A percentile compares a stretch with the other conserved stretches of the same genome.
phyloP scores from a whole-genome alignment of 2,797 vertebrate species.

The Eulemur coronatus region DNA sequence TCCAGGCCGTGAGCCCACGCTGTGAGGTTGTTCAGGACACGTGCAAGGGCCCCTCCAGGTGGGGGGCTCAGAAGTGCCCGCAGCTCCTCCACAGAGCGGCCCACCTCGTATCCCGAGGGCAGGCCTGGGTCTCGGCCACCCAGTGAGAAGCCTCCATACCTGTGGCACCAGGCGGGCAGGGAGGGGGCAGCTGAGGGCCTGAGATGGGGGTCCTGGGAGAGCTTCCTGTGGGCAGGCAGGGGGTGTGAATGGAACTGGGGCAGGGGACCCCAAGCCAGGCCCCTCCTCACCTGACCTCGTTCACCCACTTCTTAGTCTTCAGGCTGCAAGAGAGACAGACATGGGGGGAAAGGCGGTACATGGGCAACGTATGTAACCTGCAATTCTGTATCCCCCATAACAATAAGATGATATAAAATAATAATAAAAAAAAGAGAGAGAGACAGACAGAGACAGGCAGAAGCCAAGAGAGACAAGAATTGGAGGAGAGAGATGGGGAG shows the following conservation, averaged over 20 bases:
- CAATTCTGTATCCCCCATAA: too few relatives aligned
- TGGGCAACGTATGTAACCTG: too few relatives aligned
- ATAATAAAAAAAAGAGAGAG: too few relatives aligned
- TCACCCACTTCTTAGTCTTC: slow-evolving; percentile 94
- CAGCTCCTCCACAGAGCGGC: slow-evolving; percentile 81
- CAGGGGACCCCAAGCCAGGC: neutral
- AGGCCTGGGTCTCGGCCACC: slow-evolving; percentile 83
- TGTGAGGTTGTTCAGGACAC: slow-evolving; percentile 86
- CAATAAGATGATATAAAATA: too few relatives aligned
- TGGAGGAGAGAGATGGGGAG: neutral
- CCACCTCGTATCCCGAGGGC: slow-evolving; percentile 76
- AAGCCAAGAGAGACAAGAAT: accelerated
- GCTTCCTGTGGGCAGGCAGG: accelerated
- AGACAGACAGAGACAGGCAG: neutral
- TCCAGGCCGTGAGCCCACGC: slow-evolving; percentile 84
- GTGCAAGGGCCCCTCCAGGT: neutral
- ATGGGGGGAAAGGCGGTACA: too few relatives aligned
- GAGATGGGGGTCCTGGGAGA: accelerated
- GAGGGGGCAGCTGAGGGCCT: accelerated
- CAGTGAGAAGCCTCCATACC: slow-evolving; percentile 94
- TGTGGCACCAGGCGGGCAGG: slow-evolving; percentile 61
- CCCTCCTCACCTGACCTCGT: slow-evolving; percentile 91
- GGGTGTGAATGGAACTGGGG: accelerated
- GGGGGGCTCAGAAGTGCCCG: slow-evolving; percentile 74
- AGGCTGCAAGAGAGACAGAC: slow-evolving; percentile 82